Conservation (phyloP, 2,113 vertebrate species). For the Eudyptes chrysolophus region DNA sequence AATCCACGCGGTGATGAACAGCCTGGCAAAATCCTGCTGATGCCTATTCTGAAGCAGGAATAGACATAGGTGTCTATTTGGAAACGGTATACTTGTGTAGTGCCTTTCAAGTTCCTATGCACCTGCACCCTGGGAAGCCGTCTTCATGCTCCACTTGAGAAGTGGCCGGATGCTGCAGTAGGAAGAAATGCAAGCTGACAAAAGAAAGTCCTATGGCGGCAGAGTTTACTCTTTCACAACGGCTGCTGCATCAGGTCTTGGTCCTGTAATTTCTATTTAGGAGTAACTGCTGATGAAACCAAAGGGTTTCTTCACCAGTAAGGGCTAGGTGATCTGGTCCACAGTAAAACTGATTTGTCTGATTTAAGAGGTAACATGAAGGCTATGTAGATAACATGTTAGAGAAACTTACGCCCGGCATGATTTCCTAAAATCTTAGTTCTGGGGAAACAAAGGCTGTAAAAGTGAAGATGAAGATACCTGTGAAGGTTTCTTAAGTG, state of each 20-base stretch:
- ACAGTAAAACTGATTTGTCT: background rate
- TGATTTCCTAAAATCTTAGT: background rate
- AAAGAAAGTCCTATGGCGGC: background rate
- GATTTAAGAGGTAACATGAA: background rate
- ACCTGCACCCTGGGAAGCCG: background rate
- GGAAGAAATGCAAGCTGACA: background rate
- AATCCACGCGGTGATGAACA: background rate
- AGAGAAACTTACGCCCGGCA: background rate
- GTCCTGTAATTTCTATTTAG: background rate
- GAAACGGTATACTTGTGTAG: background rate
- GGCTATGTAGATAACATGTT: background rate
- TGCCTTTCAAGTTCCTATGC: background rate
- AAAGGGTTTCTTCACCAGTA: background rate
- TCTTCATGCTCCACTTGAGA: background rate
- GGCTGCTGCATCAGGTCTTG: background rate
- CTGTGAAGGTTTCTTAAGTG: background rate
- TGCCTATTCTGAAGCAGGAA: background rate
- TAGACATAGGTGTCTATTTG: background rate
- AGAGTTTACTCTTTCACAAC: background rate
- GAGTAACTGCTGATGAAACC: background rate
- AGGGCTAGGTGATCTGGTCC: background rate
- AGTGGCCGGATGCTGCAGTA: rapidly evolving
- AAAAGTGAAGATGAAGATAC: background rate
- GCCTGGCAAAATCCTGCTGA: background rate
- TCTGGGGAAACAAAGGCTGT: background rate